Base-by-base conservation (phyloP, 2,888 invertebrate species). In the Pollenia labialis region DNA sequence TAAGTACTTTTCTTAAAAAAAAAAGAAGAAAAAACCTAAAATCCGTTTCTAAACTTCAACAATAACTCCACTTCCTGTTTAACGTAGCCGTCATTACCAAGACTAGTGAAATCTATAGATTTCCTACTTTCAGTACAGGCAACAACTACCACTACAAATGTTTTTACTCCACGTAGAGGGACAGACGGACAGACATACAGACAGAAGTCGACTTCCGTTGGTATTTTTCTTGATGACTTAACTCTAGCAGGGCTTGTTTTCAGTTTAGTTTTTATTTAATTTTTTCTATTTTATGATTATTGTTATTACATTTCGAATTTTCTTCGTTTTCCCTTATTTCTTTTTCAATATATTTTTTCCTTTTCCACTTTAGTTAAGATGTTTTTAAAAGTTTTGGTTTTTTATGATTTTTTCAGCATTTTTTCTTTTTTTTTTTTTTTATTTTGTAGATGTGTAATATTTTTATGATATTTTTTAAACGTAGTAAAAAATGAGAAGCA, bases 221-320 rank as follows among this genome's bases (percentile, higher is more conserved):
- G 69, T 66, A 56, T 86, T 86, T 87, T 87, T 87, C 87, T 81
- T 77, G 84, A 84, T 84, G 87, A 87, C 87, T 87, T 84, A 77
- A 87, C 84, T 84, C 77, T 66, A 68, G 52, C 60, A 46, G 75
- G 68, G 68, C 69, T 79, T 84, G 76, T 81, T 77, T 60, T 60
- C 54, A 54, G 71, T 62, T 77, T 62, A 42, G 52, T 76, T 82
- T 69, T 75, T 10, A 68, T 60, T 81, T 68, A 81, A 75, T 81
- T 75, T 32, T 75, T 66, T 69, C 81, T 68, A 84, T 84, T 84
- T 84, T 84, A 84, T 74, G 74, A 84, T 84, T 84, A 84, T 84
- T 84, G 84, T 84, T 84, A 84, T 84, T 84, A 80, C 84, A 74
- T 84, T 84, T 80, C 68, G 79, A 84, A 84, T 74, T 74, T 84